Evolutionary conservation across 2,797 vertebrate species (phyloP).

Genomic region (Enteromius thamalakanensis): DNA sequence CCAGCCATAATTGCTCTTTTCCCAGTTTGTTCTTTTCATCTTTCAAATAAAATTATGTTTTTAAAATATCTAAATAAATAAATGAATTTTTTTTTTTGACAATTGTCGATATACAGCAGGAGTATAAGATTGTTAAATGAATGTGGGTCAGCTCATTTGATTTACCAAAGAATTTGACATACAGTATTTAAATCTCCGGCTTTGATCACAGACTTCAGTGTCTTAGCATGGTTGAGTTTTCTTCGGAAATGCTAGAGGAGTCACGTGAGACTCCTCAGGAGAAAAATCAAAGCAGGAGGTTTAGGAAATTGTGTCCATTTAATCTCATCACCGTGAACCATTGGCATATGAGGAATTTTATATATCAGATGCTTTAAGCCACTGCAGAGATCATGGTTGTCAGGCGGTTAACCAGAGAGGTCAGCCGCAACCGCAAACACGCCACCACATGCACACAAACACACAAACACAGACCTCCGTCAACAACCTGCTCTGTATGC

Average conservation of each 20-base stretch:
- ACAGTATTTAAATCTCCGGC: neutral
- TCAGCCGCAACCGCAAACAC: conserved; percentile 37
- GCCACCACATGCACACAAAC: conserved; percentile 19
- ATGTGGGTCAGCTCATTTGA: neutral
- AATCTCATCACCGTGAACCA: neutral
- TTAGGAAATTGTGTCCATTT: neutral
- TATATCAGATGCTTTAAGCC: conserved; percentile 54
- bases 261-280: neutral
- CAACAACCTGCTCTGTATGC: neutral
- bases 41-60: neutral
- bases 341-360: neutral
- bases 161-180: neutral
- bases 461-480: conserved; percentile 22
- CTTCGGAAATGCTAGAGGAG: neutral
- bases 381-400: conserved; percentile 17
- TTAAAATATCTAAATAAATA: neutral
- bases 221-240: neutral
- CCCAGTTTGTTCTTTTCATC: neutral
- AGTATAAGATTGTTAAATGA: neutral
- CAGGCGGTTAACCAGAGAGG: conserved; percentile 11
- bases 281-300: neutral
- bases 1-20: neutral
- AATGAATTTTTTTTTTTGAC: neutral
- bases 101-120: neutral
- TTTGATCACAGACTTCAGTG: neutral